A percentile compares a stretch with the other conserved stretches of the same genome.
Conservation (phyloP, 2,113 vertebrate genomes). For the Typhlomys cinereus region DNA sequence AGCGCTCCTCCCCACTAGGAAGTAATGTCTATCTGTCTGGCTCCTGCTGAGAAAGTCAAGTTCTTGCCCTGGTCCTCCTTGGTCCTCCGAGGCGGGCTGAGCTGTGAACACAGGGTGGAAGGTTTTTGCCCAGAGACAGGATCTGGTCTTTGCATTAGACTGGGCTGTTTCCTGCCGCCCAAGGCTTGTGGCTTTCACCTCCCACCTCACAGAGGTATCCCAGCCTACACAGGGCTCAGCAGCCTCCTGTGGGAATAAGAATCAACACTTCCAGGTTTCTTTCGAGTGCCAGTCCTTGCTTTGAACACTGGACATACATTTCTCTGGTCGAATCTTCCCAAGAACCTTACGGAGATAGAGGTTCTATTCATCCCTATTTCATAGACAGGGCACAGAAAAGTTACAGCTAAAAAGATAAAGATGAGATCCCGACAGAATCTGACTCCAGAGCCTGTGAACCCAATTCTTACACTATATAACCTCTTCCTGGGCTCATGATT, state of each 20-base stretch:
- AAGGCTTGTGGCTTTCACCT: background rate
- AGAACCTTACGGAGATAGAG: background rate
- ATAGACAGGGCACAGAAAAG: background rate
- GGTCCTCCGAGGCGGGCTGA: background rate
- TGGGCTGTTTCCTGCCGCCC: constrained; percentile 15
- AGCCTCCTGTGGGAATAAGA: background rate
- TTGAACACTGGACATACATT: background rate
- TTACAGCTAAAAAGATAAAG: background rate
- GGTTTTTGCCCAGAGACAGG: background rate
- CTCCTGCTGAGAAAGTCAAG: background rate
- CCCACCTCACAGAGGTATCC: background rate
- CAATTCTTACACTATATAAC: background rate
- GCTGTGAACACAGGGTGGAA: background rate
- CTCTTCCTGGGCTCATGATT: background rate
- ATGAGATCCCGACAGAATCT: background rate
- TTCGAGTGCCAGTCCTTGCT: background rate
- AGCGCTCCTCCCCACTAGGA: background rate
- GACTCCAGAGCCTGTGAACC: background rate
- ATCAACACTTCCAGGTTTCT: background rate
- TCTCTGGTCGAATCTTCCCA: background rate
- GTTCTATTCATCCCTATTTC: background rate
- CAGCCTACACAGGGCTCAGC: background rate
- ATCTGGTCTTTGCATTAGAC: background rate
- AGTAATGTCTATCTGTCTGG: constrained; percentile 6
- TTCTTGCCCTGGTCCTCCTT: background rate